Evolutionary conservation across 2,888 invertebrate species (phyloP).

Genomic region (Lucinisca nassula): DNA sequence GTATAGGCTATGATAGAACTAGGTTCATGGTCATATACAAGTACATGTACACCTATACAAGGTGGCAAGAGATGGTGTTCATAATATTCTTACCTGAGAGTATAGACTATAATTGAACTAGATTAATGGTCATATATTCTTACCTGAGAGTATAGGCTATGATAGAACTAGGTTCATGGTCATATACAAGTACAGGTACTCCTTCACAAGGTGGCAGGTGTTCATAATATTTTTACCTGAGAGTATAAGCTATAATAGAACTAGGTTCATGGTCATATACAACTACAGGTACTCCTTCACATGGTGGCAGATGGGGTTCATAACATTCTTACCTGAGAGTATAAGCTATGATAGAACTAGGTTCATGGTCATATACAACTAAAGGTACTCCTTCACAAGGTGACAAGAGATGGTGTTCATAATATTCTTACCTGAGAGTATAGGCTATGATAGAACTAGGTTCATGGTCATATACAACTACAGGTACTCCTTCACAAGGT

Average conservation of each 20-base stretch:
- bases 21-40: constrained; percentile 94
- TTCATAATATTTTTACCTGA: constrained; percentile 90
- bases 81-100: constrained; percentile 87
- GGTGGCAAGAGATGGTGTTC: constrained; percentile 92
- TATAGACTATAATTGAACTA: background rate
- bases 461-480: constrained; percentile 93
- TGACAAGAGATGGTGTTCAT: constrained; percentile 92
- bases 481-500: constrained; percentile 81
- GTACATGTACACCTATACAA: constrained; percentile 85
- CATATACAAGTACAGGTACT: constrained; percentile 90
- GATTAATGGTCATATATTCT: constrained; percentile 91
- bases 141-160: constrained; percentile 93
- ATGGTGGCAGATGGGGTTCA: constrained; percentile 88
- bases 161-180: constrained; percentile 94
- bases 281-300: constrained; percentile 88
- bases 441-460: constrained; percentile 96
- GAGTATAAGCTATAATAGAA: constrained; percentile 95
- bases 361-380: constrained; percentile 93
- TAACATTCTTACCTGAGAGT: constrained; percentile 90
- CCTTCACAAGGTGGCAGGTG: constrained; percentile 90
- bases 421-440: constrained; percentile 90
- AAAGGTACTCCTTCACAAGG: constrained; percentile 83
- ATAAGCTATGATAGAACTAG: constrained; percentile 95
- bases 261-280: constrained; percentile 94
- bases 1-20: no score